Percentiles rank a stretch among this genome's conserved stretches.
phyloP scores from a whole-genome alignment of 2,113 vertebrate genomes.

The Antennarius striatus region DNA sequence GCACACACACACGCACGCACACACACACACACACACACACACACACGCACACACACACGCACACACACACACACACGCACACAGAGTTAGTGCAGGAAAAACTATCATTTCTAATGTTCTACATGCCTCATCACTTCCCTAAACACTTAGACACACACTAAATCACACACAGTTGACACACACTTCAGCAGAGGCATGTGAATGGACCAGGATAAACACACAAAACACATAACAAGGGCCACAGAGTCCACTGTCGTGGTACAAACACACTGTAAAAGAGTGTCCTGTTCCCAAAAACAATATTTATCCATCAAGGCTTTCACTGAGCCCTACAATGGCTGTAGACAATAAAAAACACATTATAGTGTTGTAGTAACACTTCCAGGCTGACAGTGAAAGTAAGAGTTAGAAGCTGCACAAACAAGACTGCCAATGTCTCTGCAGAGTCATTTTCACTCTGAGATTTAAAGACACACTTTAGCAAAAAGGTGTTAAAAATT shows the following conservation, averaged over 20 bases:
- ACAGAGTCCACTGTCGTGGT: conserved; percentile 11
- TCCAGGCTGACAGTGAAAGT: no score
- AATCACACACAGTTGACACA: conserved; percentile 34
- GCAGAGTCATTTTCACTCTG: no score
- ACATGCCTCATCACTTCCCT: conserved; percentile 46
- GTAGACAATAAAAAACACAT: no score
- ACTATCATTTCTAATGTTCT: conserved; percentile 40
- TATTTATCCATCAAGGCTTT: conserved; percentile 22
- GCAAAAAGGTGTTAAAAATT: no score
- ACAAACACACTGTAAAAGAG: not conserved
- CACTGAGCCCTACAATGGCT: conserved; percentile 4
- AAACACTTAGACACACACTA: conserved; percentile 24
- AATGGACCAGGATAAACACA: conserved; percentile 41
- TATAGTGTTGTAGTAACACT: no score
- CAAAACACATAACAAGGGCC: conserved; percentile 21
- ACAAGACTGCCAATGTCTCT: no score
- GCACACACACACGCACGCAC: not conserved
- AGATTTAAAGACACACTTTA: no score
- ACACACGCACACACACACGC: not conserved
- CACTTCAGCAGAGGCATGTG: conserved; percentile 34
- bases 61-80: not conserved
- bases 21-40: not conserved
- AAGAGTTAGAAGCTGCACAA: no score
- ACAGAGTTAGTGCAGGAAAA: not conserved
- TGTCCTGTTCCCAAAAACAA: conserved; percentile 23